Base-by-base conservation (phyloP, 2,797 vertebrate genomes). In the Pangasius macronema region DNA sequence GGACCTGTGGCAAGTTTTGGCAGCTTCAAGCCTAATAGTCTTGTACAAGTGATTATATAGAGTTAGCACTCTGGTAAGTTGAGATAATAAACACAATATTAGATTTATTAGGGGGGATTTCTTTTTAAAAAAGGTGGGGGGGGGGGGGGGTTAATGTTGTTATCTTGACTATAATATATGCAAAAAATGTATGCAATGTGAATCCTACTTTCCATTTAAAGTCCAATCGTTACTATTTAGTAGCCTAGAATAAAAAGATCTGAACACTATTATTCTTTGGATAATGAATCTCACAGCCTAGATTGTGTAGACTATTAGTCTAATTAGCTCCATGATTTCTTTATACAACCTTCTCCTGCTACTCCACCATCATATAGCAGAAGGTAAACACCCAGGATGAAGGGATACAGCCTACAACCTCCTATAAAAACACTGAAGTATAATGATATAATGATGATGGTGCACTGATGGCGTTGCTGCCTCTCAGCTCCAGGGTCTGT, bases 1-100 rank as follows among this genome's bases (percentile, higher is more conserved):
- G 77, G 77, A 81, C 42, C 77, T 39, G 55, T 42, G 55, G 55
- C 77, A 81, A 61, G 55, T 27, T 59, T 16, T 81, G 77, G 77
- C 77, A 81, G 55, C 77, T 42, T 27, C 20, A 2, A 59, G 33
- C 36, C 53, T 81, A 81, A 59, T 81, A 39, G 55, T 42, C 51
- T 36, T 24, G 18, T 36, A 57, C 18, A 22, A 57, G 49, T 77
- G 76, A 79, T 36, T 11, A 57, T 55, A 22, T 3, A 11, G 53
- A 57, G 18, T 36, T 79, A 33, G 33, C 75, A 79, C 49, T 33
- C 51, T 55, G 51, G 30, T 33, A 79, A 36, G 9, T 10, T 55
- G 51, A 33, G 30, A 36, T 11, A 10, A 4, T 22, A 36, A 57
- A 36, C 30, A 79, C 70, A 73, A 2, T 1, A 8, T 36, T 36